These are phyloP conservation scores for Drosophila conformis DNA, from an alignment of 2,888 invertebrate species.

Conservation along the genomic window DNA sequence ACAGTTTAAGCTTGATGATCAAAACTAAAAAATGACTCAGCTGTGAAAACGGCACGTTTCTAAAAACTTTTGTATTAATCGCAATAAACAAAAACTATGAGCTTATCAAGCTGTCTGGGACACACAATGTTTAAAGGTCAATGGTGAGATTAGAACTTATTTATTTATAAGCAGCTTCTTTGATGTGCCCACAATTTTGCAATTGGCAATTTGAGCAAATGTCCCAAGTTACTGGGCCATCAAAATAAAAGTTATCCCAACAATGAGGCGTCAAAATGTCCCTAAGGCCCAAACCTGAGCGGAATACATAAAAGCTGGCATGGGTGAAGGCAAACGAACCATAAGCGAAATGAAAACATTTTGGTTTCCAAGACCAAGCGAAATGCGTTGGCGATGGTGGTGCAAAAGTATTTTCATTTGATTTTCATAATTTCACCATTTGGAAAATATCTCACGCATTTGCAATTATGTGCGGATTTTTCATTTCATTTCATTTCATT, in stretches of 20 bases:
- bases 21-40: constrained; percentile 5
- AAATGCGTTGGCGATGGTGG: constrained; percentile 12
- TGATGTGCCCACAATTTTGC: constrained; percentile 32
- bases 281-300: constrained; percentile 47
- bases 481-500: constrained; percentile 61
- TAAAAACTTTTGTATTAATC: neutral
- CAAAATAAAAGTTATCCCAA: constrained; percentile 36
- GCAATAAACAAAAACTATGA: constrained; percentile 10
- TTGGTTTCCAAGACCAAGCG: constrained; percentile 1
- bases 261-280: constrained; percentile 59
- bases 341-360: constrained; percentile 10
- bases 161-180: constrained; percentile 31
- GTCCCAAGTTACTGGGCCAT: constrained; percentile 35
- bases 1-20: neutral
- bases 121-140: constrained; percentile 33
- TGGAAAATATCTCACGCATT: constrained; percentile 80
- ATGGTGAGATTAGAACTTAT: constrained; percentile 35
- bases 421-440: constrained; percentile 79
- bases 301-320: constrained; percentile 52
- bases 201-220: constrained; percentile 40
- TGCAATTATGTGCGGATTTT: constrained; percentile 76
- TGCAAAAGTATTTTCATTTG: constrained; percentile 52
- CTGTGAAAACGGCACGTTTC: neutral
- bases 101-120: constrained; percentile 42
- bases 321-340: constrained; percentile 2